Evolutionary conservation across 2,113 vertebrate genomes (phyloP), one percentile per base, ranked within the genome.

Genomic region (Xerus inauris): DNA sequence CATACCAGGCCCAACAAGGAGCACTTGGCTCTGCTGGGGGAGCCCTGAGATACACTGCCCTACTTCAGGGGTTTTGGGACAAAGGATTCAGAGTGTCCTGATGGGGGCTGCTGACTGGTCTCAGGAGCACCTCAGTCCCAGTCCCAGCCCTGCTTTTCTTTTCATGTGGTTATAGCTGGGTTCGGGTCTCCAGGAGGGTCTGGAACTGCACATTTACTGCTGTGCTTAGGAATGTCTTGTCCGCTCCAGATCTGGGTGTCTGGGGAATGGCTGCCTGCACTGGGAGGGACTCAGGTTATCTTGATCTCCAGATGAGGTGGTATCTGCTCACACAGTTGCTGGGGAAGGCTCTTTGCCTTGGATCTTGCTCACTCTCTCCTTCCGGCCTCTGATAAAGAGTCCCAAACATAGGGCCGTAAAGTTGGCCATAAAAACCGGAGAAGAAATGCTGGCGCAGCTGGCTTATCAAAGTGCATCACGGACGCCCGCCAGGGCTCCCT

Each of bases 221-320:
- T 64, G 57, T 93, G 96, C 98, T 99, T 98, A 99, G 99, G 99
- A 99, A 99, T 99, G 99, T 99, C 98, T 98, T 26, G 96, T 98
- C 98, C 98, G 97, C 97, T 98, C 98, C 98, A 98, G 99, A 98
- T 98, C 98, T 98, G 98, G 98, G 98, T 98, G 98, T 98, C 98
- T 98, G 98, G 99, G 98, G 84, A 97, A 98, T 98, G 98, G 97
- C 98, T 97, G 80, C 97, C 83, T 96, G 98, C 89, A 95, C 97
- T 93, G 98, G 98, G 97, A 95, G 98, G 98, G 97, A 98, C 96
- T 96, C 98, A 98, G 98, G 99, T 99, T 99, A 99, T 99, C 99
- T 99, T 97, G 98, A 99, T 99, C 98, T 98, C 98, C 98, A 99
- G 99, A 99, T 99, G 99, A 99, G 99, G 98, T 49, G 49, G 98